phyloP scores from a whole-genome alignment of 23 tunicate species.

The Ciona savignyi region DNA sequence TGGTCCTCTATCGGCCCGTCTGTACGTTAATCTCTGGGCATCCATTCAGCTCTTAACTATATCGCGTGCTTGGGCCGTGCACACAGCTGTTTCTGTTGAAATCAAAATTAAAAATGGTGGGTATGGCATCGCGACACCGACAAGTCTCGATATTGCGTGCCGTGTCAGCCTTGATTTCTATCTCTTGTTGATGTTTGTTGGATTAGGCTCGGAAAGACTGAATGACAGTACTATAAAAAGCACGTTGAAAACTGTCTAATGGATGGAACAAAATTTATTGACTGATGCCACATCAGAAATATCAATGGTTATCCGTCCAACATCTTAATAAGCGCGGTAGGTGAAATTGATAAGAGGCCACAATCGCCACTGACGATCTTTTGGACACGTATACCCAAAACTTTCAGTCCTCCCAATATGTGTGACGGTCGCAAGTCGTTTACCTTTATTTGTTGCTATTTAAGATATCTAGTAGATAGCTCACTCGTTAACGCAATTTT shows the following conservation, averaged over 20 bases:
- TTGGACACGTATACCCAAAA: no score
- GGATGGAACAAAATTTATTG: no score
- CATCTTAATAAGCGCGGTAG: no score
- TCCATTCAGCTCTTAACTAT: no score
- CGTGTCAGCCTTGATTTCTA: neutral
- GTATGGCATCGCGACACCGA: neutral
- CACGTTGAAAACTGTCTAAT: no score
- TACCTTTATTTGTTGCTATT: neutral
- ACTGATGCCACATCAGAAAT: no score
- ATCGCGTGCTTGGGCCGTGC: neutral
- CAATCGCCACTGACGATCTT: no score
- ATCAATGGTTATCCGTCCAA: no score
- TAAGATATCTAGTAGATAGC: neutral
- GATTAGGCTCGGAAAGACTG: neutral
- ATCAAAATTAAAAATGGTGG: no score
- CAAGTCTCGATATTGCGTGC: neutral
- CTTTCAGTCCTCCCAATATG: conserved; percentile 1
- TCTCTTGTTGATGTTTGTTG: neutral
- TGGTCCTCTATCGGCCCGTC: neutral
- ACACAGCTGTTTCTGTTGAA: neutral
- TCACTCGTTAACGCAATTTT: neutral
- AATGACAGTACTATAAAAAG: neutral
- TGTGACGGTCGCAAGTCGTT: neutral
- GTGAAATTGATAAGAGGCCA: no score
- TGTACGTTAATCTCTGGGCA: no score